Evolutionary conservation across 1,140 invertebrate species (phyloP), one percentile per base, ranked within the genome.

Genomic region (Heterodera carotae): DNA sequence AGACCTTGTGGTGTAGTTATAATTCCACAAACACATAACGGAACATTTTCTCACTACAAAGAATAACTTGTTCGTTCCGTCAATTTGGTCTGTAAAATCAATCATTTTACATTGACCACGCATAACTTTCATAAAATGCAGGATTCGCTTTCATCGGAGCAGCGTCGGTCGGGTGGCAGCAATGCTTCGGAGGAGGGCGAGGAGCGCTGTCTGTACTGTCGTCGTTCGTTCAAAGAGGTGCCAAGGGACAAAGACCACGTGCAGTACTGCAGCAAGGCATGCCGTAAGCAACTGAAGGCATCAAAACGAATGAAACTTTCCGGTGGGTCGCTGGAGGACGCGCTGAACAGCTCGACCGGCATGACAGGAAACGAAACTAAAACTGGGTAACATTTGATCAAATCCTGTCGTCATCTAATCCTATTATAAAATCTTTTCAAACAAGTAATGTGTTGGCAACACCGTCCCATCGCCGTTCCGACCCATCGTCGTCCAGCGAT

Each of bases 191-290:
- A 66, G 4, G 62, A 66, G 62, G 27, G 62, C 62, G 62, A 74
- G 64, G 72, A 74, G 64, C 36, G 72, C 64, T 74, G 72, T 33
- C 36, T 64, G 25, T 62, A 74, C 64, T 74, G 72, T 34, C 72
- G 56, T 29, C 53, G 56, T 15, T 64, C 56, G 25, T 74, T 74
- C 15, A 33, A 27, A 29, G 72, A 74, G 39, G 72, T 74, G 59
- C 56, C 56, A 18, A 74, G 33, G n/a, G 72, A 74, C 39, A 74
- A 74, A 25, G 48, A 74, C 31, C 72, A 74, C 64, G 72, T 62
- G 36, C 72, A 74, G 36, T 74, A 74, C 39, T 74, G 72, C 64
- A 74, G 72, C 39, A 74, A 74, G 64, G 72, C 43, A n/a, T 74
- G 72, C 64, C 59, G 72, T 39, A 56, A 33, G 34, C 36, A 25